A percentile compares a stretch with the other conserved stretches of the same genome.
phyloP scores from a whole-genome alignment of 2,113 vertebrate species.

The Butorides virescens region DNA sequence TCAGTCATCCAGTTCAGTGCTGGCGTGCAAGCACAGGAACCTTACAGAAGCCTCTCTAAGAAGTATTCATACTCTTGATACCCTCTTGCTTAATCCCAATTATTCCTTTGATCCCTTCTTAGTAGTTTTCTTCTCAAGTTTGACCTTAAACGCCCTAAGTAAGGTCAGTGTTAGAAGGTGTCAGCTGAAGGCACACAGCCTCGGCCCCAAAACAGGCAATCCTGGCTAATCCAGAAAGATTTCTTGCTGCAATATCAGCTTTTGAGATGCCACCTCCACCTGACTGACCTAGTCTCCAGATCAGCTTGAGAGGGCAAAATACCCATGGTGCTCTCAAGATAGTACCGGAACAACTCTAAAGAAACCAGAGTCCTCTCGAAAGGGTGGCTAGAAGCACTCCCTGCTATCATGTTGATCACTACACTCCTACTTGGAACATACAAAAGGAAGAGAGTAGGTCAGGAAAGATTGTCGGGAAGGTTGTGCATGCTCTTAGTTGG shows the following conservation, averaged over 20 bases:
- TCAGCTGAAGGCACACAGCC: neutral
- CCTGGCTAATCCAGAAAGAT: neutral
- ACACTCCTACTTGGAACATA: neutral
- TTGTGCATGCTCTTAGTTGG: neutral
- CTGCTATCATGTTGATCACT: neutral
- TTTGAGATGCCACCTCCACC: neutral
- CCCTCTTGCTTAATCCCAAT: neutral
- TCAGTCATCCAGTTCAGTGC: neutral
- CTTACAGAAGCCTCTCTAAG: neutral
- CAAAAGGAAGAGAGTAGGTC: neutral
- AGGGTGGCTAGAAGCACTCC: neutral
- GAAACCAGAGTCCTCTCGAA: neutral
- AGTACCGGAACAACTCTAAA: neutral
- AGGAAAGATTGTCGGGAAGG: neutral
- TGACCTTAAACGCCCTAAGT: neutral
- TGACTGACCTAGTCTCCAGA: neutral
- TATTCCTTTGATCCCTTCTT: neutral
- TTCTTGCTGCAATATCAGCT: neutral
- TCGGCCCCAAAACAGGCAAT: neutral
- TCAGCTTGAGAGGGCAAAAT: neutral
- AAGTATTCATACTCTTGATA: neutral
- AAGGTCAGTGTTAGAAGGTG: neutral
- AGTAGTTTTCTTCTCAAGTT: neutral
- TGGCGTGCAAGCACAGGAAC: neutral
- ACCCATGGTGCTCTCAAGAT: neutral